Evolutionary conservation across 2,797 vertebrate species (phyloP), one percentile per base, ranked within the genome.

Genomic region (Stomatorhinus walkeri): DNA sequence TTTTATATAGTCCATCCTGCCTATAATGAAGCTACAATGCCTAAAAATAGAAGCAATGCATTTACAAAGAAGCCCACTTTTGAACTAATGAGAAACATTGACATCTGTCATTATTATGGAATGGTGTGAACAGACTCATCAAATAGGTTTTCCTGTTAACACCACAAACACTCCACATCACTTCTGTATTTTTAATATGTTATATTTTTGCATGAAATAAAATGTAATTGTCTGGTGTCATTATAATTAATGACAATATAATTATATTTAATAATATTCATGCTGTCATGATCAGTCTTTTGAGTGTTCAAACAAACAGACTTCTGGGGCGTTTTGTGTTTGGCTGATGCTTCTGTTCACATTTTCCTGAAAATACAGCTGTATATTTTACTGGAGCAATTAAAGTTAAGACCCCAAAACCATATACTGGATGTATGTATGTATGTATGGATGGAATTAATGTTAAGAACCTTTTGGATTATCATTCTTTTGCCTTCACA

Each of bases 1-100:
- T 92, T 93, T 90, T 92, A 93, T 92, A 92, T 91, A 22, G 24
- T 89, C 64, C 49, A 19, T 72, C 4, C 10, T 52, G 19, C n/a
- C 56, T 88, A 54, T 88, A 49, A 24, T 49, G 46, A 85, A 85
- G 43, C 92, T 85, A 28, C 43, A 14, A 28, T 49, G 22, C 9
- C 22, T 51, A 51, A 85, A 51, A 85, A 85, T 49, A 85, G 81
- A 48, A 24, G 7, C 81, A 85, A 85, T 85, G 43, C 22, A 85
- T 85, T 88, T 81, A 49, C 7, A 88, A 81, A 88, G 52, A 76
- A 48, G 64, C 46, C 79, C 51, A 56, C 36, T 40, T 28, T 40
- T 79, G 79, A 54, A 76, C 9, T 89, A 88, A 89, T 89, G 89
- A 89, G 61, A 89, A 89, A 89, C 89, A 89, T 89, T 89, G 87